phyloP scores from a whole-genome alignment of 2,113 vertebrate species.

The Spheniscus mendiculus region DNA sequence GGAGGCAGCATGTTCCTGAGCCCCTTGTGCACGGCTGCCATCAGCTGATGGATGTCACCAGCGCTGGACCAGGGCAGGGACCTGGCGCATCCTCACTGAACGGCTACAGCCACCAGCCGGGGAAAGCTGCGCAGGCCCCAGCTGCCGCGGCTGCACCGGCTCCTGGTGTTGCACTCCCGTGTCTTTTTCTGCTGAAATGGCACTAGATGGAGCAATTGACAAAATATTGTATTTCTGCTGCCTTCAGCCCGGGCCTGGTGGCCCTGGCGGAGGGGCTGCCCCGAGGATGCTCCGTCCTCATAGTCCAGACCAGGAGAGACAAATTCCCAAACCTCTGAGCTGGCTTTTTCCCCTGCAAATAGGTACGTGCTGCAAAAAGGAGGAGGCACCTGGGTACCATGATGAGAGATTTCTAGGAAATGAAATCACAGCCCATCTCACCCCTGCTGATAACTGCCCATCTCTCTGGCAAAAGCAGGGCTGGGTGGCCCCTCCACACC shows the following conservation, averaged over 20 bases:
- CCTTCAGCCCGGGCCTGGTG: neutral
- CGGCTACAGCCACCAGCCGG: rapidly evolving
- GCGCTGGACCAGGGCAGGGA: neutral
- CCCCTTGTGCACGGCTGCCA: rapidly evolving
- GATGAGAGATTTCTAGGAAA: neutral
- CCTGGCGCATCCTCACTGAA: neutral
- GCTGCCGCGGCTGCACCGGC: rapidly evolving
- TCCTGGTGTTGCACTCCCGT: rapidly evolving
- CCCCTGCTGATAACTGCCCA: neutral
- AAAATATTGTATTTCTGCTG: slow-evolving; percentile 28
- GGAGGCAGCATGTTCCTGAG: neutral
- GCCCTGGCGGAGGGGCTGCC: neutral
- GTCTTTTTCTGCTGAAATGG: slow-evolving; percentile 17
- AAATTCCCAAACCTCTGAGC: neutral
- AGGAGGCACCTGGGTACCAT: rapidly evolving
- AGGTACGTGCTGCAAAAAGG: neutral
- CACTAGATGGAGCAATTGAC: slow-evolving; percentile 71
- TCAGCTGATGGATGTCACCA: neutral
- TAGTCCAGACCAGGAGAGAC: neutral
- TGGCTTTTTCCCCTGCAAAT: neutral
- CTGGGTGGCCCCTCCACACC: neutral
- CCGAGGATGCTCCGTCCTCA: neutral
- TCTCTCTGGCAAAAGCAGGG: neutral
- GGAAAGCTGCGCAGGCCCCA: neutral
- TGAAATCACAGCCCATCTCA: neutral